Evolutionary conservation across 2,113 vertebrate genomes (phyloP).

Genomic region (Chionis minor): DNA sequence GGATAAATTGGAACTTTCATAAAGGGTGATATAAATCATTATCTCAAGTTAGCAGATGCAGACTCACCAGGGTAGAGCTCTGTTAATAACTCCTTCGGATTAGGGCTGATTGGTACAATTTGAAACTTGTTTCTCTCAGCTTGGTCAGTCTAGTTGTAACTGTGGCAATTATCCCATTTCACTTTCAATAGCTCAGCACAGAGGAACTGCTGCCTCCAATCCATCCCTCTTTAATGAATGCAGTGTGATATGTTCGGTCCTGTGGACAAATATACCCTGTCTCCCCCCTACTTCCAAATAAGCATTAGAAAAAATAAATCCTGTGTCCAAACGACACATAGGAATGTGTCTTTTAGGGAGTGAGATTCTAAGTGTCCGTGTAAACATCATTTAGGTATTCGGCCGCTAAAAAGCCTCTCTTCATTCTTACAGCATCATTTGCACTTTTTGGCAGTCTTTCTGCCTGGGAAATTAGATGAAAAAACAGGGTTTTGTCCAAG

Average conservation of each 20-base stretch:
- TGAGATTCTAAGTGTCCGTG: conserved; percentile 1
- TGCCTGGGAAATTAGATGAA: conserved; percentile 63
- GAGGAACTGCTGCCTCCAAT: conserved; percentile 67
- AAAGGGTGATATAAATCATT: conserved; percentile 84
- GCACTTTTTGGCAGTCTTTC: conserved; percentile 62
- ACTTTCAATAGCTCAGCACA: conserved; percentile 75
- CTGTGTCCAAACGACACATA: background rate
- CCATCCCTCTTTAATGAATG: conserved; percentile 74
- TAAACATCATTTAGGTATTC: conserved; percentile 36
- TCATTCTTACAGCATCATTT: conserved; percentile 45
- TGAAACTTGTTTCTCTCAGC: conserved; percentile 86
- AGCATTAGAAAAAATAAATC: background rate
- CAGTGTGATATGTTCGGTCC: conserved; percentile 28
- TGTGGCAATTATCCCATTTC: conserved; percentile 82
- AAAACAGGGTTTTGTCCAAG: conserved; percentile 56
- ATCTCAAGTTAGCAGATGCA: conserved; percentile 82
- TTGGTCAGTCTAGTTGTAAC: conserved; percentile 81
- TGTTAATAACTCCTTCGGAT: conserved; percentile 83
- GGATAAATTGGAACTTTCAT: conserved; percentile 82
- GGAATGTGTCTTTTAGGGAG: background rate
- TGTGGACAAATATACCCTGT: background rate
- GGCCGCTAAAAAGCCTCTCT: conserved; percentile 24
- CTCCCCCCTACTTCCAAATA: background rate
- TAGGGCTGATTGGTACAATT: conserved; percentile 85
- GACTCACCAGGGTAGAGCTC: conserved; percentile 79